Evolutionary conservation across 2,888 invertebrate species (phyloP).

Genomic region (Drosophila stalkeri): DNA sequence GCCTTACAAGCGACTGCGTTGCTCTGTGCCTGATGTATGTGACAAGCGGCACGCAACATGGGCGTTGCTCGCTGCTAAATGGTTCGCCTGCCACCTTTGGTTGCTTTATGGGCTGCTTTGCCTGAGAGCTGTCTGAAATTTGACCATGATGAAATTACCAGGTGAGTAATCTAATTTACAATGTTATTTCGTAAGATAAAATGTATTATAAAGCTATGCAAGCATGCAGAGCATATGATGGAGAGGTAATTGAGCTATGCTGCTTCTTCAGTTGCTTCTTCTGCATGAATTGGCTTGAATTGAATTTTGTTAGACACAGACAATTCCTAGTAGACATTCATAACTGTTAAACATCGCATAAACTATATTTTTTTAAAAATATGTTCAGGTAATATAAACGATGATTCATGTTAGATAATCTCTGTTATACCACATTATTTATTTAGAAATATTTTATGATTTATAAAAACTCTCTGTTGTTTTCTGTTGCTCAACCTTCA

Average conservation of each 20-base stretch:
- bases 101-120: conserved; percentile 8
- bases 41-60: conserved; percentile 72
- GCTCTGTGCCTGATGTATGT: conserved; percentile 42
- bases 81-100: conserved; percentile 21
- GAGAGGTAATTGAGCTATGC: neutral
- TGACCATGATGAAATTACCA: conserved; percentile 31
- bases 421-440: neutral
- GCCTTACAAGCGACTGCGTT: conserved; percentile 43
- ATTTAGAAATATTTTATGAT: no score
- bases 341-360: neutral
- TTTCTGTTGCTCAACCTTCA: conserved; percentile 12
- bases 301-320: no score
- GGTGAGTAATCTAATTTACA: conserved; percentile 19
- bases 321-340: no score
- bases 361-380: neutral
- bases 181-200: conserved; percentile 1
- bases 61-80: conserved; percentile 69
- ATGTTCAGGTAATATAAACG: neutral
- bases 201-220: neutral
- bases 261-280: neutral
- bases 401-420: neutral
- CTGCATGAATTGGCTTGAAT: neutral
- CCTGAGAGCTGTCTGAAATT: conserved; percentile 16
- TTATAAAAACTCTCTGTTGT: neutral
- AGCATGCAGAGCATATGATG: neutral